Evolutionary conservation across 2,797 vertebrate genomes (phyloP).

Genomic region (Heteromormyrus szaboi): DNA sequence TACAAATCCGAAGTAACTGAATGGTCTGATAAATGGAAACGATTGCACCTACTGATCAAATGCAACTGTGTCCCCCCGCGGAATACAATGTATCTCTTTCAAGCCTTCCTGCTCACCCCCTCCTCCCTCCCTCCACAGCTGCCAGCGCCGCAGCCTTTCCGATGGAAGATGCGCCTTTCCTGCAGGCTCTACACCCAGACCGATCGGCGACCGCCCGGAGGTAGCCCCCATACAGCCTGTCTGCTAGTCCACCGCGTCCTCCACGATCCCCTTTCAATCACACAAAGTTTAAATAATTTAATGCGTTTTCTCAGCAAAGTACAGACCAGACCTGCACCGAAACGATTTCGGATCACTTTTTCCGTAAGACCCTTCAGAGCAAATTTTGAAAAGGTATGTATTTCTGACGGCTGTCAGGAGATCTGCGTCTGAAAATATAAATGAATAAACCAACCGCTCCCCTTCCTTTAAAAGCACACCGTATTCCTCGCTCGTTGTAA

Average conservation of each 20-base stretch:
- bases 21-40: background rate
- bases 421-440: background rate
- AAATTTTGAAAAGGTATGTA: background rate
- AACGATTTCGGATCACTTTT: slow-evolving; percentile 18
- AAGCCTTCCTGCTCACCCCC: slow-evolving; percentile 20
- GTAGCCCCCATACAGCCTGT: background rate
- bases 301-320: background rate
- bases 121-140: background rate
- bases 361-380: slow-evolving; percentile 5
- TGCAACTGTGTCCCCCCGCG: slow-evolving; percentile 12
- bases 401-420: background rate
- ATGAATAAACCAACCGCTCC: background rate
- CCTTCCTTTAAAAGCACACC: background rate
- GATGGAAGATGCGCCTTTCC: slow-evolving; percentile 26
- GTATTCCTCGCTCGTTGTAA: background rate
- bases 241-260: background rate
- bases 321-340: background rate
- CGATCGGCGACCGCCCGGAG: background rate
- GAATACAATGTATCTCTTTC: slow-evolving; percentile 59
- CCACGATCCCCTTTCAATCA: background rate
- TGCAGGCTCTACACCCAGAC: background rate
- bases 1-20: background rate
- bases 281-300: background rate
- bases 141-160: slow-evolving; percentile 32
- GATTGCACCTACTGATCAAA: slow-evolving; percentile 11